Conservation (phyloP, 2,797 vertebrate genomes). For the Morelia viridis region DNA sequence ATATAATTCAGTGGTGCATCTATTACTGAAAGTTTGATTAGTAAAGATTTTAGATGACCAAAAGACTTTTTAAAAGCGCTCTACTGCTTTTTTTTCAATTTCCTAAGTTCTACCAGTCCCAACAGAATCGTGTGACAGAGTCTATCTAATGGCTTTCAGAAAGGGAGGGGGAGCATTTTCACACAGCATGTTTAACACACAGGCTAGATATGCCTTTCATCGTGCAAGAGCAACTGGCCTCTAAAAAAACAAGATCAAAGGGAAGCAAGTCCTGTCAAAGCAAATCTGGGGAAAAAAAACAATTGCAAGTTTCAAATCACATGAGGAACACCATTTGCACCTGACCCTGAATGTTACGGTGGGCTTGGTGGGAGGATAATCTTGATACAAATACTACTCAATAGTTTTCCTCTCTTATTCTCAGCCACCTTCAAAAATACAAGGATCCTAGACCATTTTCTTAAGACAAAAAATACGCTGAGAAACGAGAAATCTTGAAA, state of each 20-base stretch:
- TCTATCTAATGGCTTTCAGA: background rate
- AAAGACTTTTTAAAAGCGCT: background rate
- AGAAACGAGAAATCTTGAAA: background rate
- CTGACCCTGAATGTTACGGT: background rate
- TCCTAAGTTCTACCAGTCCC: background rate
- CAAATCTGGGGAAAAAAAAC: background rate
- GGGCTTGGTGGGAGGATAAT: background rate
- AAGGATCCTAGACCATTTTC: background rate
- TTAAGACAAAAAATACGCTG: background rate
- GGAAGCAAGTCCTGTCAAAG: background rate
- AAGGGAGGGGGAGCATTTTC: too few species aligned
- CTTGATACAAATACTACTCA: background rate
- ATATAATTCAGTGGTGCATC: slow-evolving; percentile 22
- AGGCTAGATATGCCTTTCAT: background rate
- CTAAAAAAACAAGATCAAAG: background rate
- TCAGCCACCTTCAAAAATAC: background rate
- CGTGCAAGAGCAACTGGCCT: background rate
- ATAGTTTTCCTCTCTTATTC: background rate
- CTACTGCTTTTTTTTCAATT: background rate
- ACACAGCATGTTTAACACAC: background rate
- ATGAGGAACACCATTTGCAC: background rate
- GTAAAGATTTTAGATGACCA: slow-evolving; percentile 42
- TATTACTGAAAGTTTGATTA: slow-evolving; percentile 32
- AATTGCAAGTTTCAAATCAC: background rate
- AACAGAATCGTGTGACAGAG: background rate